Conservation (phyloP, 2,797 vertebrate genomes). For the Peromyscus attwateri region DNA sequence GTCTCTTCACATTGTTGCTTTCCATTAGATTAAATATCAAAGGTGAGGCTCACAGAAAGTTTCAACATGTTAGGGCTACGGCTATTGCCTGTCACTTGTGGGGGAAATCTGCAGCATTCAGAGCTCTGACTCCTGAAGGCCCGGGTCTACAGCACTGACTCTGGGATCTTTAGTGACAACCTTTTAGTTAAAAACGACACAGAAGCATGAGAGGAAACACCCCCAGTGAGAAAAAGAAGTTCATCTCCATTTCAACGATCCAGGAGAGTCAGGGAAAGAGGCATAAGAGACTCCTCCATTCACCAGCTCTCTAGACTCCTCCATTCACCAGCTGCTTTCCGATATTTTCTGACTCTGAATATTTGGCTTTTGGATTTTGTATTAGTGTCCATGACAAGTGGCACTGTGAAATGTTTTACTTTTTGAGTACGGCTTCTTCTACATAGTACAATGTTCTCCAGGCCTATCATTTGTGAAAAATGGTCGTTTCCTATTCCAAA, state of each 20-base stretch:
- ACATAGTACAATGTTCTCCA: neutral
- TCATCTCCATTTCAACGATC: neutral
- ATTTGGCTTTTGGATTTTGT: neutral
- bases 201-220: constrained; percentile 78
- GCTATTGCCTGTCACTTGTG: constrained; percentile 79
- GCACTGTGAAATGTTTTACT: neutral
- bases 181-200: constrained; percentile 78
- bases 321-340: neutral
- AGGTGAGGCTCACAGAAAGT: constrained; percentile 80
- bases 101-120: constrained; percentile 70
- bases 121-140: constrained; percentile 67
- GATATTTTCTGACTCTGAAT: neutral
- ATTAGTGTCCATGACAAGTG: neutral
- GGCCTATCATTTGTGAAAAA: neutral
- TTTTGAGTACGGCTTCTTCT: neutral
- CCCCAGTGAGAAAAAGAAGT: constrained; percentile 7
- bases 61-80: constrained; percentile 77
- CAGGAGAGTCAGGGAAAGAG: neutral
- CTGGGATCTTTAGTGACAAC: constrained; percentile 81
- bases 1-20: constrained; percentile 84
- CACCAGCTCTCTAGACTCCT: too few relatives aligned
- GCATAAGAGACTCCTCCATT: neutral
- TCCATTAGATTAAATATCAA: constrained; percentile 85
- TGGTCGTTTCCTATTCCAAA: neutral
- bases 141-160: constrained; percentile 81